Percentiles rank a stretch among this genome's conserved stretches.
Conservation (phyloP, 2,888 invertebrate genomes). For the Thumatha senex region DNA sequence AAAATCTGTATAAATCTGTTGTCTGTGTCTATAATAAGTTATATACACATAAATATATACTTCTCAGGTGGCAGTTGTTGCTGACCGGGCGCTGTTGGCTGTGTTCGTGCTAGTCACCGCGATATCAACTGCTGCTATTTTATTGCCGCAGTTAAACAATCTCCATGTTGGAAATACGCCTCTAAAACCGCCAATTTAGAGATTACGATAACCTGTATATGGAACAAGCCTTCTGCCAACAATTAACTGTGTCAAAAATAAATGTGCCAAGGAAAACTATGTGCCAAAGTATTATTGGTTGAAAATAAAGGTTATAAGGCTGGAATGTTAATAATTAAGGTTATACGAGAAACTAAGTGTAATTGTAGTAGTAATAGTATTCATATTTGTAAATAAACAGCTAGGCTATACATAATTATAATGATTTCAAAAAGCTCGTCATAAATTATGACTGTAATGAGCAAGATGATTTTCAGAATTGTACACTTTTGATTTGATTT, state of each 20-base stretch:
- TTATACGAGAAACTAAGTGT: not conserved
- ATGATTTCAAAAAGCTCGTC: too few species aligned
- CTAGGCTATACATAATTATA: not conserved
- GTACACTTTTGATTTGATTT: too few species aligned
- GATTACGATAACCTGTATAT: conserved; percentile 11
- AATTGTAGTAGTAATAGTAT: not conserved
- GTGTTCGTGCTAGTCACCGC: conserved; percentile 90
- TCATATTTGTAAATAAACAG: not conserved
- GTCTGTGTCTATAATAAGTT: too few species aligned
- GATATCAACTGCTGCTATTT: conserved; percentile 90
- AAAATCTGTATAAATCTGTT: too few species aligned
- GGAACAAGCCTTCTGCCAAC: conserved; percentile 40
- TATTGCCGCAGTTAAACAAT: conserved; percentile 86
- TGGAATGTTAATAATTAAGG: not conserved
- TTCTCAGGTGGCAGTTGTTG: conserved; percentile 88
- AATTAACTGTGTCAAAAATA: conserved; percentile 40
- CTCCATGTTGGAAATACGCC: conserved; percentile 77
- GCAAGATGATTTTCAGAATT: too few species aligned
- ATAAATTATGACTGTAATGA: too few species aligned
- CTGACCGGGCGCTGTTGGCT: conserved; percentile 90
- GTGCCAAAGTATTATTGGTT: not conserved
- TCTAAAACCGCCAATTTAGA: conserved; percentile 71
- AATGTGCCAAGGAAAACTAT: conserved; percentile 28
- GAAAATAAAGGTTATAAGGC: not conserved
- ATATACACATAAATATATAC: not conserved